phyloP scores from a whole-genome alignment of 2,797 vertebrate species.

The Pteropus rufus region DNA sequence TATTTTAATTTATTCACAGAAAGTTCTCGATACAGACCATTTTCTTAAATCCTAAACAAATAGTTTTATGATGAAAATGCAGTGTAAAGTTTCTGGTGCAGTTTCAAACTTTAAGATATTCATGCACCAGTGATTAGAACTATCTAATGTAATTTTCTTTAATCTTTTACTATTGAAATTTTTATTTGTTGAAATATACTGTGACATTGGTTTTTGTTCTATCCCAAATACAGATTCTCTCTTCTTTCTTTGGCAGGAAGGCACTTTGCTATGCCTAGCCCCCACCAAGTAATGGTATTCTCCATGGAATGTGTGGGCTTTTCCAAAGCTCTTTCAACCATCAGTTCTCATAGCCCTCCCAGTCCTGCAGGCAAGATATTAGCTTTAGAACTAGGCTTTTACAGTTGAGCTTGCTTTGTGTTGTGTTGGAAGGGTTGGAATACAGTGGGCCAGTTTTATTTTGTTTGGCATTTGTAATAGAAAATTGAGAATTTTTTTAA shows the following conservation, averaged over 20 bases:
- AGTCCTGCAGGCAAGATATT: constrained; percentile 87
- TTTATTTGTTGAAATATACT: constrained; percentile 57
- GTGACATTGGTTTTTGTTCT: constrained; percentile 67
- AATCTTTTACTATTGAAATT: constrained; percentile 39
- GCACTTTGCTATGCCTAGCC: constrained; percentile 87
- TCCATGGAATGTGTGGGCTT: constrained; percentile 90
- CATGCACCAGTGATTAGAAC: constrained; percentile 3
- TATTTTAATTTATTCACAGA: constrained; percentile 44
- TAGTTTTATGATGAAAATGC: constrained; percentile 23
- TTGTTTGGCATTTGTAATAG: constrained; percentile 74
- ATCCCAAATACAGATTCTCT: constrained; percentile 82
- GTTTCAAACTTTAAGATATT: constrained; percentile 27
- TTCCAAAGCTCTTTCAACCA: constrained; percentile 87
- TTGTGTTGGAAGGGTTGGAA: constrained; percentile 56
- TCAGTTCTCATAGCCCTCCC: constrained; percentile 87
- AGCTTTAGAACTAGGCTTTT: constrained; percentile 84
- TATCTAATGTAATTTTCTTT: constrained; percentile 27
- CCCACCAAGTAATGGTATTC: constrained; percentile 89
- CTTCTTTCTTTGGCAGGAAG: constrained; percentile 88
- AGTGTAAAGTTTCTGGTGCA: constrained; percentile 35
- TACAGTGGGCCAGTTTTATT: constrained; percentile 55
- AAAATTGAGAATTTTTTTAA: constrained; percentile 80
- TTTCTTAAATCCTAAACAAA: constrained; percentile 34
- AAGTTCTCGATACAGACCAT: constrained; percentile 19
- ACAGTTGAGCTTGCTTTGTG: constrained; percentile 76